Evolutionary conservation across 1,140 invertebrate genomes (phyloP).

Genomic region (Venustaconcha ellipsiformis): DNA sequence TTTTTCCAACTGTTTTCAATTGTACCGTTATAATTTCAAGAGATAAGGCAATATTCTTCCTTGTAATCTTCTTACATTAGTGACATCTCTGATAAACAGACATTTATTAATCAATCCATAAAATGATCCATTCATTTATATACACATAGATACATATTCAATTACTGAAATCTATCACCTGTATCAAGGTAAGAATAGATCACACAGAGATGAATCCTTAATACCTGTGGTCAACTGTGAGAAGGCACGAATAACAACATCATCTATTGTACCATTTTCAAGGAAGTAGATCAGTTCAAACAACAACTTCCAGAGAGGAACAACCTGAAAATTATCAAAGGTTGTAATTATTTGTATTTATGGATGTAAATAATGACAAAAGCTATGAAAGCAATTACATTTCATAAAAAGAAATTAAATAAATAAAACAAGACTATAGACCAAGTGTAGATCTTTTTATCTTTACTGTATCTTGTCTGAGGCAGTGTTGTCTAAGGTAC

Average conservation of each 20-base stretch:
- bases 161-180: background rate
- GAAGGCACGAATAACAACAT: slow-evolving; percentile 42
- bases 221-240: slow-evolving; percentile 42
- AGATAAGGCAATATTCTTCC: background rate
- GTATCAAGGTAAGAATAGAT: background rate
- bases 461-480: too few relatives aligned
- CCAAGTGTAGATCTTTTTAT: too few relatives aligned
- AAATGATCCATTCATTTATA: background rate
- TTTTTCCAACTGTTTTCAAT: too few relatives aligned
- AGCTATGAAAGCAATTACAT: too few relatives aligned
- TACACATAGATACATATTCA: background rate
- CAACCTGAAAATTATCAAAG: slow-evolving; percentile 34
- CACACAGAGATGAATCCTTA: background rate
- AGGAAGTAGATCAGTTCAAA: slow-evolving; percentile 57
- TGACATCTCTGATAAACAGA: background rate
- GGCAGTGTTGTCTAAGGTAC: too few relatives aligned
- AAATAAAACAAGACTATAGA: too few relatives aligned
- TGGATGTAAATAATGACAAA: too few relatives aligned
- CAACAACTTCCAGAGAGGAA: slow-evolving; percentile 49
- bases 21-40: too few relatives aligned
- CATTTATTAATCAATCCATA: background rate
- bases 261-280: slow-evolving; percentile 50
- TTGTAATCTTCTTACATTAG: background rate
- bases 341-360: too few relatives aligned
- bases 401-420: too few relatives aligned